phyloP scores from a whole-genome alignment of 2,113 vertebrate species.

The Coturnix japonica region DNA sequence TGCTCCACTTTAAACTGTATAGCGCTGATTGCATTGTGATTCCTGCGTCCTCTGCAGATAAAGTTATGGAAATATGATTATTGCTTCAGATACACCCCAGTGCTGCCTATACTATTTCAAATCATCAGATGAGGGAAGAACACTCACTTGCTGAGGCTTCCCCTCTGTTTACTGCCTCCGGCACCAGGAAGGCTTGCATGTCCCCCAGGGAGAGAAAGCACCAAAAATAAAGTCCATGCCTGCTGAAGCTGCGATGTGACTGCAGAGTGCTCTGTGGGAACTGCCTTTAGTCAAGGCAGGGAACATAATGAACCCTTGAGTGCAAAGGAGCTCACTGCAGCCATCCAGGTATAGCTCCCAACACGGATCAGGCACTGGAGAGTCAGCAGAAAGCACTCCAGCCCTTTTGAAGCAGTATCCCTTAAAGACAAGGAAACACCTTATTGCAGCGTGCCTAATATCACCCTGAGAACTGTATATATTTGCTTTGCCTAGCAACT shows the following conservation, averaged over 20 bases:
- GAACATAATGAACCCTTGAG: no score
- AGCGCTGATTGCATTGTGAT: constrained; percentile 67
- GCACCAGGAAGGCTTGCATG: not conserved
- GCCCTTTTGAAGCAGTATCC: not conserved
- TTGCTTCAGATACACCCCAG: constrained; percentile 16
- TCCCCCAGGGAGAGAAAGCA: not conserved
- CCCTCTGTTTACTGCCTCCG: not conserved
- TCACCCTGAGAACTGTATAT: not conserved
- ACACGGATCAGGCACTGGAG: not conserved
- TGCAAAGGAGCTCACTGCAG: not conserved
- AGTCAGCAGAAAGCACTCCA: not conserved
- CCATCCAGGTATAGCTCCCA: not conserved
- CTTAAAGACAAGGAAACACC: not conserved
- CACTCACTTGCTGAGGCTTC: constrained; percentile 41
- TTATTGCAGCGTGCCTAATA: not conserved
- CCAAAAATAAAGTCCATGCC: constrained; percentile 3
- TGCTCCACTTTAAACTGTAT: constrained; percentile 51
- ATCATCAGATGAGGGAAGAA: not conserved
- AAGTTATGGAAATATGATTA: constrained; percentile 60
- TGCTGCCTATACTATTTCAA: not conserved
- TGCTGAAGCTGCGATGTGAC: not conserved
- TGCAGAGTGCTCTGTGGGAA: not conserved
- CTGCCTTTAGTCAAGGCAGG: not conserved
- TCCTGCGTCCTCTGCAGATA: constrained; percentile 46
- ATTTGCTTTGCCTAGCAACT: not conserved